Base-by-base conservation (phyloP, 2,113 vertebrate species). In the Spheniscus mendiculus region DNA sequence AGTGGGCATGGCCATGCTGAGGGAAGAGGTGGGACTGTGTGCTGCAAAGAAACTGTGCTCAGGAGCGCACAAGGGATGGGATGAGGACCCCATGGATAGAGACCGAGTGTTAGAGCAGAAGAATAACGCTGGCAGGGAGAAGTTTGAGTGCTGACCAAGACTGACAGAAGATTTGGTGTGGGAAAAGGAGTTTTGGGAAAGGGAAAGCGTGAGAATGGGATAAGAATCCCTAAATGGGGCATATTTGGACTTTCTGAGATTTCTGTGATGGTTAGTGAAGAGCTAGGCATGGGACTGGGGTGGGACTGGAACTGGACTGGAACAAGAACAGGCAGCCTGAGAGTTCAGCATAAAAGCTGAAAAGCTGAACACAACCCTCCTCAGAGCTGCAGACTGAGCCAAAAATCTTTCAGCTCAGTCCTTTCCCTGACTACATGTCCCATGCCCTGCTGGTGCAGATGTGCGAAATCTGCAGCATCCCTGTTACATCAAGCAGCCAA, bases 361-460 rank as follows among this genome's bases (percentile, higher is more conserved):
- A 85, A 62, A 79, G 6, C 26, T 20, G 15, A 85, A 38, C 4
- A 26, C 7, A 87, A 4, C 5, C 20, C 14, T 80, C 34, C 19
- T 79, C 56, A 79, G 77, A 67, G 38, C 26, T 88, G 27, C 9
- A 85, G 56, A 85, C 19, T 50, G 58, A 89, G 56, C 8, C 29
- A 6, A n/a, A 55, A 91, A 40, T 52, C 9, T 69, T 90, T 90
- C 29, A 50, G 3, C 44, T 87, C 38, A 40, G 9, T 45, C 23
- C 9, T 44, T 76, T 40, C 10, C 30, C 44, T 63, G 29, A 23
- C 42, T 74, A 15, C 0, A 0, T 13, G 0, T 66, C 16, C 32
- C 29, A 38, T 38, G 18, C 3, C 6, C 29, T 85, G 22, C 22
- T 63, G 55, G 15, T 12, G 27, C 6, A 61, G 15, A 19, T 15